These are phyloP conservation scores for Halichondria panicea DNA, from an alignment of 37 sponge, comb jelly and placozoan genomes.

Conservation along the genomic window DNA sequence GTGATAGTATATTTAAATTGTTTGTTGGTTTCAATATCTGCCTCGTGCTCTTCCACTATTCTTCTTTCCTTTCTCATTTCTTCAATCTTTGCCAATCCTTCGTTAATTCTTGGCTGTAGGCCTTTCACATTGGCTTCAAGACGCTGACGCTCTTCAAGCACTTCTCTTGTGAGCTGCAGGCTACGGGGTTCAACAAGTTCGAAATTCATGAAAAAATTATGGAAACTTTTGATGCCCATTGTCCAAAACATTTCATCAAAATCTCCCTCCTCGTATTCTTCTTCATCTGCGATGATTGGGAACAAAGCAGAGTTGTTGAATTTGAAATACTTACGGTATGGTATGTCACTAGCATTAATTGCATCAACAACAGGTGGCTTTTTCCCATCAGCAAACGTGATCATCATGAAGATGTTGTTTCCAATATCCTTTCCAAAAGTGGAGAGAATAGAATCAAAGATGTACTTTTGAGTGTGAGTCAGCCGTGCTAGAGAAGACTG, in stretches of 20 bases:
- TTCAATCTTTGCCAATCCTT: constrained; percentile 46
- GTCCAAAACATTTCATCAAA: constrained; percentile 73
- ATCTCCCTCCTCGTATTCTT: neutral
- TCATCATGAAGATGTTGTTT: constrained; percentile 70
- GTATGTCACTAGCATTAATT: constrained; percentile 50
- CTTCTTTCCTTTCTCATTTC: constrained; percentile 43
- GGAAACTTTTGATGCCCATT: constrained; percentile 63
- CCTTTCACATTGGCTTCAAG: constrained; percentile 47
- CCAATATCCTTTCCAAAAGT: constrained; percentile 60
- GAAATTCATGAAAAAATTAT: constrained; percentile 53
- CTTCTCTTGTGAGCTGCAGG: constrained; percentile 57
- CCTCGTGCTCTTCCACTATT: constrained; percentile 35
- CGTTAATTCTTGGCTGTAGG: constrained; percentile 45
- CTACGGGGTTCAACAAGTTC: constrained; percentile 10
- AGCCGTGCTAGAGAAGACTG: constrained; percentile 62
- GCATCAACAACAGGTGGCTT: constrained; percentile 63
- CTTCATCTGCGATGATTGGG: neutral
- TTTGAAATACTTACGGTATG: constrained; percentile 31
- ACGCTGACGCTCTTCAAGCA: constrained; percentile 57
- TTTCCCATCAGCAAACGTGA: constrained; percentile 76
- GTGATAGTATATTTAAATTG: constrained; percentile 59
- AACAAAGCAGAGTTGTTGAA: constrained; percentile 81
- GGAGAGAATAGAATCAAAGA: constrained; percentile 67
- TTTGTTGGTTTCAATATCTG: constrained; percentile 45
- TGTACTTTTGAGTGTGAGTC: constrained; percentile 57